phyloP scores from a whole-genome alignment of 2,797 vertebrate genomes.

The Etheostoma perlongum region DNA sequence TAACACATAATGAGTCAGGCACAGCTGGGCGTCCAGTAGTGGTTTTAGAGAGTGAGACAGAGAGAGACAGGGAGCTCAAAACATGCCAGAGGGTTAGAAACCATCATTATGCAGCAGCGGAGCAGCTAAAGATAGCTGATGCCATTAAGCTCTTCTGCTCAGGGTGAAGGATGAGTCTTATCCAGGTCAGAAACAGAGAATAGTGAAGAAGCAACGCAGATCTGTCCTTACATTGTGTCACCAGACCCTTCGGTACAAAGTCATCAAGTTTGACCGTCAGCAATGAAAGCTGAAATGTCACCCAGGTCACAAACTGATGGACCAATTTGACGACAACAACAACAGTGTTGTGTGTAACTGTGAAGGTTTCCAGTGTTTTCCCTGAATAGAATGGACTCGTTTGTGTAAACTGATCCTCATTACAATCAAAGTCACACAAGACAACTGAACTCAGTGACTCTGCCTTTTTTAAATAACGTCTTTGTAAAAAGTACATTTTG shows the following conservation, averaged over 20 bases:
- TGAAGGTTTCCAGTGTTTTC: not conserved
- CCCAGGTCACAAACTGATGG: not conserved
- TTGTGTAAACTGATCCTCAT: not conserved
- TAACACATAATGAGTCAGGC: constrained; percentile 35
- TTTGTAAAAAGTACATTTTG: too few species aligned
- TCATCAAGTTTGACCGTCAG: not conserved
- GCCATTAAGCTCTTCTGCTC: constrained; percentile 60
- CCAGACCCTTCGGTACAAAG: not conserved
- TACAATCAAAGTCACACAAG: not conserved
- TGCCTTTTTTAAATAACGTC: too few species aligned
- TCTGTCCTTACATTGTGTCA: not conserved
- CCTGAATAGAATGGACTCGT: not conserved
- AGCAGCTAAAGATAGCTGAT: constrained; percentile 67
- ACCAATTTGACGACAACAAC: not conserved
- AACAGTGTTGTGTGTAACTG: not conserved
- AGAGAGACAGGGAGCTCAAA: constrained; percentile 7
- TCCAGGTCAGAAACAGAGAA: constrained; percentile 59
- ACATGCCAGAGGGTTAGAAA: constrained; percentile 59
- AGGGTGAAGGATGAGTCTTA: constrained; percentile 51
- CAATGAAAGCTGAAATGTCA: not conserved
- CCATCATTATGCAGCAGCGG: constrained; percentile 59
- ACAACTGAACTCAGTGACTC: not conserved
- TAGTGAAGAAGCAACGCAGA: not conserved
- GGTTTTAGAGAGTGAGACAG: constrained; percentile 18
- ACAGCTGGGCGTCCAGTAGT: constrained; percentile 47